phyloP scores from a whole-genome alignment of 2,797 vertebrate genomes.

The Sebastes minor region DNA sequence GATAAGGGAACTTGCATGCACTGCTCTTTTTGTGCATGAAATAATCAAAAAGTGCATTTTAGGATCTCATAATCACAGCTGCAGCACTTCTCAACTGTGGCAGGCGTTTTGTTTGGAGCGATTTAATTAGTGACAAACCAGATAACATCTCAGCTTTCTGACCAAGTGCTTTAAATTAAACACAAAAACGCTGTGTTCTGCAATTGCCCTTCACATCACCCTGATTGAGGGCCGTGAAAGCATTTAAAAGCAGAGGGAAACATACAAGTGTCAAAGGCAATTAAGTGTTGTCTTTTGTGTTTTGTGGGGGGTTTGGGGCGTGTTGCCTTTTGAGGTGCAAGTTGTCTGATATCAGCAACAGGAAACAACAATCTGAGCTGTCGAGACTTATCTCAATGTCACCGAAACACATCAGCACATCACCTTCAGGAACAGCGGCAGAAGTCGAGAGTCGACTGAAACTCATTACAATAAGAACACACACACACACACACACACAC shows the following conservation, averaged over 20 bases:
- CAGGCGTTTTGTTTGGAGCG: neutral
- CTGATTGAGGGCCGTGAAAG: neutral
- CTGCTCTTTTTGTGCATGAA: neutral
- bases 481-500: neutral
- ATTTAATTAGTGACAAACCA: neutral
- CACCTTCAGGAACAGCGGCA: slow-evolving; percentile 14
- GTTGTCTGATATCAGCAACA: slow-evolving; percentile 2
- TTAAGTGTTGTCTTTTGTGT: neutral
- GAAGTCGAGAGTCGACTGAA: neutral
- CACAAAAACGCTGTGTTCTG: neutral
- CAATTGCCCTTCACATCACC: neutral
- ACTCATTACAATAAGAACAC: neutral
- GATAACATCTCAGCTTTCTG: neutral
- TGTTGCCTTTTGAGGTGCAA: slow-evolving; percentile 32
- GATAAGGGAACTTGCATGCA: neutral
- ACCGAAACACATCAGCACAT: neutral
- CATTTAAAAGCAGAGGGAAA: neutral
- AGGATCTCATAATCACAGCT: neutral
- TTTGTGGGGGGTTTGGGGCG: neutral
- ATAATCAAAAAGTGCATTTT: neutral
- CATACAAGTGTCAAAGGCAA: slow-evolving; percentile 13
- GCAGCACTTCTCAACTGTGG: neutral
- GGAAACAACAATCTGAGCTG: neutral
- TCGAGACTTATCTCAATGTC: neutral
- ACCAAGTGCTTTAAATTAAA: slow-evolving; percentile 1